Evolutionary conservation across 1,140 invertebrate genomes (phyloP).

Genomic region (Drosophila takahashii): DNA sequence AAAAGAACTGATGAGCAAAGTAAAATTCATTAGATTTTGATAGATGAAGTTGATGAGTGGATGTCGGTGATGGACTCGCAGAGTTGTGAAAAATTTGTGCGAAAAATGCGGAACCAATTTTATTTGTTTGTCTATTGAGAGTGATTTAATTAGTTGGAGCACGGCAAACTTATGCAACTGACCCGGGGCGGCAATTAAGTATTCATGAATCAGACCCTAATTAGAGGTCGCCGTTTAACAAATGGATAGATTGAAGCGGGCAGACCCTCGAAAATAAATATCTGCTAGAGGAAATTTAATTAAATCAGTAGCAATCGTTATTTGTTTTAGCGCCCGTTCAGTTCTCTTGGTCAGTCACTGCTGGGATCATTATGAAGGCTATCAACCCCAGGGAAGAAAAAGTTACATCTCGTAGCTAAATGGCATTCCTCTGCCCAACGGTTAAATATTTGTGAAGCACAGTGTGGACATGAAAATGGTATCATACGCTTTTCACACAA

Average conservation of each 20-base stretch:
- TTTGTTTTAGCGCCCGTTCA: background rate
- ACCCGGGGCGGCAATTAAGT: constrained; percentile 42
- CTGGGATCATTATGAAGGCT: background rate
- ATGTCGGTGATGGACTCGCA: constrained; percentile 26
- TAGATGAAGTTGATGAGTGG: constrained; percentile 42
- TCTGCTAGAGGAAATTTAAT: background rate
- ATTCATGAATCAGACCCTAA: constrained; percentile 51
- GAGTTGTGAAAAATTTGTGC: constrained; percentile 51
- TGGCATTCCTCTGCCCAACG: constrained; percentile 48
- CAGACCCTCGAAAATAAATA: constrained; percentile 7
- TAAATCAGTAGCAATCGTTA: background rate
- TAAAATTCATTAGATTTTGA: constrained; percentile 56
- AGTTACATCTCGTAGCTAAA: constrained; percentile 28
- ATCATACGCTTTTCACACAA: constrained; percentile 72
- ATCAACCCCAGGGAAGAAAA: background rate
- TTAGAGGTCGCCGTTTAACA: constrained; percentile 32
- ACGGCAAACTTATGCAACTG: constrained; percentile 40
- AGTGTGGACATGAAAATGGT: constrained; percentile 46
- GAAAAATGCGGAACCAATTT: constrained; percentile 60
- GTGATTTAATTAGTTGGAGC: constrained; percentile 58
- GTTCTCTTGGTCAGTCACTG: background rate
- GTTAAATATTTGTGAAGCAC: constrained; percentile 65
- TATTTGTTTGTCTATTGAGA: constrained; percentile 18
- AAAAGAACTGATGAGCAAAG: constrained; percentile 17
- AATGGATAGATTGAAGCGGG: background rate